A percentile compares a stretch with the other conserved stretches of the same genome.
Conservation (phyloP, 2,888 invertebrate species). For the Scaptomyza tumidula region DNA sequence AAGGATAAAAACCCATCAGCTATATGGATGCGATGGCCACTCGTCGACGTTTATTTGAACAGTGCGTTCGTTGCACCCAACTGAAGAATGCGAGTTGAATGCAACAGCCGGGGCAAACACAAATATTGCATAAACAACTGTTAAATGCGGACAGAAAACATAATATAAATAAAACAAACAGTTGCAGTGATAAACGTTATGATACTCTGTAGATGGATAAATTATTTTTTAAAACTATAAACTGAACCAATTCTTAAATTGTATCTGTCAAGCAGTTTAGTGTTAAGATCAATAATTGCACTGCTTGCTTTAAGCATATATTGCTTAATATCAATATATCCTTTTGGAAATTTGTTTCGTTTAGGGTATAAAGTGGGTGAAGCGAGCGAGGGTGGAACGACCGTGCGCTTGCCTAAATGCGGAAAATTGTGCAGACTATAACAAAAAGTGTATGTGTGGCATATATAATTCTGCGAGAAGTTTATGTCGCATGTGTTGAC, state of each 20-base stretch:
- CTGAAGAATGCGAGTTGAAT: conserved; percentile 16
- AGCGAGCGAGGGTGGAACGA: conserved; percentile 45
- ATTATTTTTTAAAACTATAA: no score
- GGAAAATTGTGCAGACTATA: conserved; percentile 40
- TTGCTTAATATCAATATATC: neutral
- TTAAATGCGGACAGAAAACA: conserved; percentile 44
- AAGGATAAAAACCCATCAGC: conserved; percentile 16
- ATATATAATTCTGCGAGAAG: conserved; percentile 33
- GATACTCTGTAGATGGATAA: conserved; percentile 4
- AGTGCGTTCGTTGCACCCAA: conserved; percentile 20
- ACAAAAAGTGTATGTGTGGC: conserved; percentile 43
- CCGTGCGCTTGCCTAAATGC: conserved; percentile 66
- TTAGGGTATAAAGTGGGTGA: conserved; percentile 31
- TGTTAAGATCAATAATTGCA: neutral
- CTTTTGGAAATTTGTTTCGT: neutral
- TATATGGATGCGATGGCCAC: conserved; percentile 16
- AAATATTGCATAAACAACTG: conserved; percentile 63
- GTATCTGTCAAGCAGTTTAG: neutral
- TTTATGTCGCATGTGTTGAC: conserved; percentile 47
- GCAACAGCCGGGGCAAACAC: conserved; percentile 43
- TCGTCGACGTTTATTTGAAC: conserved; percentile 40
- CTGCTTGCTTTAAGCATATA: neutral
- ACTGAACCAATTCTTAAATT: no score
- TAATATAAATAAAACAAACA: neutral
- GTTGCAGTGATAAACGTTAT: neutral